A percentile compares a stretch with the other conserved stretches of the same genome.
phyloP scores from a whole-genome alignment of 2,113 vertebrate species.

The Uropsilus gracilis region DNA sequence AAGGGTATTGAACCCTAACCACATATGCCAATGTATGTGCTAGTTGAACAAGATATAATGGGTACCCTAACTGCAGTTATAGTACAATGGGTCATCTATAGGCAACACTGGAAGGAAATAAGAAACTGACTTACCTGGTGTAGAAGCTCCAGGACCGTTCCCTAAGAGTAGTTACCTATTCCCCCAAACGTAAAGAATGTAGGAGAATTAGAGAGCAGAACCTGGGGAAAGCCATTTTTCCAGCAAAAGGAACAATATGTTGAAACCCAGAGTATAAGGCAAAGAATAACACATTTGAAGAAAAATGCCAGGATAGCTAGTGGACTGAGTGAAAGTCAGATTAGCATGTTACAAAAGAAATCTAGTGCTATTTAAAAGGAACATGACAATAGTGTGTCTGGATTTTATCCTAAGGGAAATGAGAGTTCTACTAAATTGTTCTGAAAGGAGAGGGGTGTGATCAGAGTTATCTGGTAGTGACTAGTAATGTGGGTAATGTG shows the following conservation, averaged over 20 bases:
- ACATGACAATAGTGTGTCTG: not conserved
- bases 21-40: rapidly evolving
- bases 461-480: not conserved
- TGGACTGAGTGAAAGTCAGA: not conserved
- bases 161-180: not conserved
- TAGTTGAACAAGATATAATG: no score
- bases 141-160: not conserved
- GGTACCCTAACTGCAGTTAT: rapidly evolving
- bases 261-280: not conserved
- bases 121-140: not conserved
- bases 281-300: not conserved
- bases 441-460: not conserved
- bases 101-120: not conserved
- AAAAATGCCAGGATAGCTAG: not conserved
- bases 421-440: not conserved
- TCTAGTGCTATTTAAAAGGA: not conserved
- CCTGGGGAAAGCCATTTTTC: not conserved
- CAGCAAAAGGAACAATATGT: not conserved
- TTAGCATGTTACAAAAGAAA: not conserved
- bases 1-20: not conserved
- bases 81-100: not conserved
- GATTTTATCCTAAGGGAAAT: not conserved
- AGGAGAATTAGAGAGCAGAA: not conserved
- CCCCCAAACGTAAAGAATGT: not conserved
- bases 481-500: no score